phyloP scores from a whole-genome alignment of 2,113 vertebrate species.

The Urocitellus parryii region DNA sequence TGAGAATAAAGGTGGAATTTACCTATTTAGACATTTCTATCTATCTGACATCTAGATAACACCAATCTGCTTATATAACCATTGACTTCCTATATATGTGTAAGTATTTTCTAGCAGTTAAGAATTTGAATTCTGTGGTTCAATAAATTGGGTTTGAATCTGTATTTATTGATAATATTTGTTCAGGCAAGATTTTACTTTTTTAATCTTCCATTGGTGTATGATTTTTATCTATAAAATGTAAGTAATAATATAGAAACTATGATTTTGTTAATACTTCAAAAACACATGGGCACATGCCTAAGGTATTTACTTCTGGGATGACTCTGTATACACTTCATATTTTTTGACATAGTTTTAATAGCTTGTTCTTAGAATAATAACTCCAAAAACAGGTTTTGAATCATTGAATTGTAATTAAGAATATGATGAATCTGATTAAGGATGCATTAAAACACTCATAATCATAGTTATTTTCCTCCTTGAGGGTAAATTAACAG shows the following conservation, averaged over 20 bases:
- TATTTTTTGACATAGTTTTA: background rate
- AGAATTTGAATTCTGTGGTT: background rate
- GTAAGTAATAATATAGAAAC: background rate
- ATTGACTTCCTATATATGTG: background rate
- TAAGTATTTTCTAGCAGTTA: background rate
- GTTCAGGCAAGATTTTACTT: background rate
- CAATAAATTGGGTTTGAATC: background rate
- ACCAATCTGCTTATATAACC: background rate
- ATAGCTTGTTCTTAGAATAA: background rate
- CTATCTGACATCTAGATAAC: background rate
- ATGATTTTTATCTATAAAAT: background rate
- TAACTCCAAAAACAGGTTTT: background rate
- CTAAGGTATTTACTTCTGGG: background rate
- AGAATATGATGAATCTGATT: background rate
- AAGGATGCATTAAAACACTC: background rate
- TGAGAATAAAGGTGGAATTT: background rate
- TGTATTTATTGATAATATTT: background rate
- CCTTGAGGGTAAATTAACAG: background rate
- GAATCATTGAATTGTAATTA: background rate
- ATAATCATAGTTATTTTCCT: background rate
- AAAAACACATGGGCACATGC: background rate
- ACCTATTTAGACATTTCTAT: background rate
- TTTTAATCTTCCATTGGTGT: background rate
- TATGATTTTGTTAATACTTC: background rate
- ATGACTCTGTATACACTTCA: background rate